These are phyloP conservation scores for Drosophila nannoptera DNA, from an alignment of 1,140 invertebrate species.

Conservation along the genomic window DNA sequence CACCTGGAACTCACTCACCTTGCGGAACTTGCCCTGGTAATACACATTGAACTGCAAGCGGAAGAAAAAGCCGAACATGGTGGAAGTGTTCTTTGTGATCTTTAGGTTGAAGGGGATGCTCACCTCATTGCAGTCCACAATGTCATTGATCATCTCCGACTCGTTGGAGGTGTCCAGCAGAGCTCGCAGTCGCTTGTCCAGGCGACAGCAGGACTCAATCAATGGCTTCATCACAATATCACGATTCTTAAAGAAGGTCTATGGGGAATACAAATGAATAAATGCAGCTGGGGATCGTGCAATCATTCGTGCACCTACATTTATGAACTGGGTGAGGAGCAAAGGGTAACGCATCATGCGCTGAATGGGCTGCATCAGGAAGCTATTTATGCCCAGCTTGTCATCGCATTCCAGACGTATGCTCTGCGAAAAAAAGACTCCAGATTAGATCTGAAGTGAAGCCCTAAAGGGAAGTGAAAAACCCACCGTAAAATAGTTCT, in stretches of 20 bases:
- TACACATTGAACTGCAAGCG: conserved; percentile 70
- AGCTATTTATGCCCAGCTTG: conserved; percentile 78
- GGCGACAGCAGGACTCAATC: conserved; percentile 72
- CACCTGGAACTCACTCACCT: conserved; percentile 72
- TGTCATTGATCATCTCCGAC: conserved; percentile 77
- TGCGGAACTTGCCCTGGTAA: conserved; percentile 76
- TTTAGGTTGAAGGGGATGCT: background rate
- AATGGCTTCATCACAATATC: conserved; percentile 70
- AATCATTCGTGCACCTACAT: conserved; percentile 38
- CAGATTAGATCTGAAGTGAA: background rate
- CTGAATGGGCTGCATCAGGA: conserved; percentile 76
- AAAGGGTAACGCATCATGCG: conserved; percentile 76
- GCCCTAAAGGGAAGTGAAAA: no score
- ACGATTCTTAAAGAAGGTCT: conserved; percentile 76
- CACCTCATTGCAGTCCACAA: conserved; percentile 75
- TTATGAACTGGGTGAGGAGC: conserved; percentile 72
- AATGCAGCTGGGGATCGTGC: background rate
- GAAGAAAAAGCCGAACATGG: background rate
- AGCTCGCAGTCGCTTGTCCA: conserved; percentile 72
- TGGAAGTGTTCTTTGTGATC: no score
- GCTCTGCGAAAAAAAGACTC: conserved; percentile 40
- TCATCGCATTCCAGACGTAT: conserved; percentile 74
- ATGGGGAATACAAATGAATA: background rate
- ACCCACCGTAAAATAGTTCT: conserved; percentile 76
- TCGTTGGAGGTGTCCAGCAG: conserved; percentile 74